Percentiles rank a stretch among this genome's conserved stretches.
Evolutionary conservation across 2,888 invertebrate species (phyloP).

Genomic region (Drosophila algonquin): DNA sequence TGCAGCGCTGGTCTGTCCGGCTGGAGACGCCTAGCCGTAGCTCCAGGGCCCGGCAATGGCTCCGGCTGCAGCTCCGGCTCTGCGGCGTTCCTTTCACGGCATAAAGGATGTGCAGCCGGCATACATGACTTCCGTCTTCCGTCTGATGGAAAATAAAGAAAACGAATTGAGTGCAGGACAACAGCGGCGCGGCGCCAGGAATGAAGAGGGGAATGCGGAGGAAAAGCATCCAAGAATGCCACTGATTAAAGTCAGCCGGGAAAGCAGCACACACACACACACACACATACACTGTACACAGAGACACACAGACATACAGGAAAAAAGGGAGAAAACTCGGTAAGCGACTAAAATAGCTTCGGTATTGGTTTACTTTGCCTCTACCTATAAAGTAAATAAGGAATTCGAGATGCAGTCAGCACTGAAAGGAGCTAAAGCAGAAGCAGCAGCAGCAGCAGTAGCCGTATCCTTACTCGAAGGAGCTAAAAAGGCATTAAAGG

Average conservation of each 20-base stretch:
- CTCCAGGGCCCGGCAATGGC: slow-evolving; percentile 10
- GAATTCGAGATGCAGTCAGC: slow-evolving; percentile 65
- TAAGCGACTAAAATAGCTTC: slow-evolving; percentile 70
- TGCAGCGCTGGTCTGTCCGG: slow-evolving; percentile 18
- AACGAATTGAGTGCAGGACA: slow-evolving; percentile 74
- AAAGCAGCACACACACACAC: slow-evolving; percentile 28
- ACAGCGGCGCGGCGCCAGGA: slow-evolving; percentile 17
- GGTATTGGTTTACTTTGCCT: slow-evolving; percentile 62
- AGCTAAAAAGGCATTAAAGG: slow-evolving; percentile 72
- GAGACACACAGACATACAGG: not conserved
- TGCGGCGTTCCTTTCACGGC: slow-evolving; percentile 43
- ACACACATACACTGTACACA: slow-evolving; percentile 20
- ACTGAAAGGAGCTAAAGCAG: slow-evolving; percentile 43
- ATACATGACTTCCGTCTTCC: slow-evolving; percentile 75
- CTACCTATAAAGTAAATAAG: slow-evolving; percentile 72
- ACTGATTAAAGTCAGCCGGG: slow-evolving; percentile 68
- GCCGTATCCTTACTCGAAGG: slow-evolving; percentile 13
- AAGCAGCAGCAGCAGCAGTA: slow-evolving; percentile 13
- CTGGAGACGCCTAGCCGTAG: slow-evolving; percentile 11
- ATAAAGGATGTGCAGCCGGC: slow-evolving; percentile 68
- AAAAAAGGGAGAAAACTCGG: slow-evolving; percentile 45
- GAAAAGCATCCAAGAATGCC: slow-evolving; percentile 64
- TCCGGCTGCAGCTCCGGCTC: not conserved
- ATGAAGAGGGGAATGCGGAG: slow-evolving; percentile 6
- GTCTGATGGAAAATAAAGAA: slow-evolving; percentile 71